Conservation (phyloP, 2,797 vertebrate genomes). For the Lophura swinhoii region DNA sequence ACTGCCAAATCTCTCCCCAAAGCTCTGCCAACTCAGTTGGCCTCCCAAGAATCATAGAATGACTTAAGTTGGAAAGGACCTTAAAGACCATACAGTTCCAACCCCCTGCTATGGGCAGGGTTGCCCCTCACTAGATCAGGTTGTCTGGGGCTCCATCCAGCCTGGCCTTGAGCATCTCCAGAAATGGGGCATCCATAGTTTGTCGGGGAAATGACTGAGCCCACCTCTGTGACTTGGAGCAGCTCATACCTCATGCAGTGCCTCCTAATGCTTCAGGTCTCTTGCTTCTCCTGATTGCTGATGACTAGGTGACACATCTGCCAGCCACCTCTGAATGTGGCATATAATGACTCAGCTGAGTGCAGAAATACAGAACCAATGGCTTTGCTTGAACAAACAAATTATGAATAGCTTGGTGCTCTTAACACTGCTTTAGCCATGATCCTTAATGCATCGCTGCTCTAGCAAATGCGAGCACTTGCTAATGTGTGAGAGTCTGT, state of each 20-base stretch:
- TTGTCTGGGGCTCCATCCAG: too few relatives aligned
- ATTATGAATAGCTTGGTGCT: constrained; percentile 19
- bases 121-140: too few relatives aligned
- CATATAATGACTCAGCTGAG: constrained; percentile 35
- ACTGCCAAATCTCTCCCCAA: background rate
- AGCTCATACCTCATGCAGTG: background rate
- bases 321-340: background rate
- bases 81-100: too few relatives aligned
- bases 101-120: too few relatives aligned
- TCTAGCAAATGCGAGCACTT: background rate
- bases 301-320: background rate
- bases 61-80: too few relatives aligned
- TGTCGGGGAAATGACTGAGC: background rate
- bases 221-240: background rate
- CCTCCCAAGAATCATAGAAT: background rate
- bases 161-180: too few relatives aligned
- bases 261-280: background rate
- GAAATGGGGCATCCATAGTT: too few relatives aligned
- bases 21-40: background rate
- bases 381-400: background rate
- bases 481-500: background rate
- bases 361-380: background rate
- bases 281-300: background rate
- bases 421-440: constrained; percentile 12
- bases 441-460: background rate